phyloP scores from a whole-genome alignment of 1,140 invertebrate genomes.

The Sogatella furcifera region DNA sequence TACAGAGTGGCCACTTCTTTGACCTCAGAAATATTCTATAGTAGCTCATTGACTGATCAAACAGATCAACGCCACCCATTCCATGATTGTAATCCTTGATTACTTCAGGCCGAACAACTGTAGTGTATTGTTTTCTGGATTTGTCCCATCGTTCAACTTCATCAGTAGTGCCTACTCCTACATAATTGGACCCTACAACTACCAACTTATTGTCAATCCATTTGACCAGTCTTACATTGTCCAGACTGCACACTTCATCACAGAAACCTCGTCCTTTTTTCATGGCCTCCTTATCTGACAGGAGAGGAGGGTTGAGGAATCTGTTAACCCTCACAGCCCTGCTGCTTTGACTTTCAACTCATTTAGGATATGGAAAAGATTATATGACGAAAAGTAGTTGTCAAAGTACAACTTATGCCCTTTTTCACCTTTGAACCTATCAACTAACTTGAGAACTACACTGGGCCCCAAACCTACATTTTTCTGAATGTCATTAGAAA shows the following conservation, averaged over 20 bases:
- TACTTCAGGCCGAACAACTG: slow-evolving; percentile 28
- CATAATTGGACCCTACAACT: slow-evolving; percentile 13
- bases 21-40: slow-evolving; percentile 26
- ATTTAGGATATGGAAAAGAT: slow-evolving; percentile 5
- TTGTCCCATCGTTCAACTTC: slow-evolving; percentile 26
- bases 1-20: slow-evolving; percentile 28
- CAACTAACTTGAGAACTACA: slow-evolving; percentile 21
- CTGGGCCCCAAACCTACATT: slow-evolving; percentile 19
- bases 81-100: slow-evolving; percentile 30
- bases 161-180: slow-evolving; percentile 9
- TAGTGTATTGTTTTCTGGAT: slow-evolving; percentile 27
- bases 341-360: slow-evolving; percentile 6
- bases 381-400: slow-evolving; percentile 15
- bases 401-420: slow-evolving; percentile 14
- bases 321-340: slow-evolving; percentile 8
- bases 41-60: slow-evolving; percentile 21
- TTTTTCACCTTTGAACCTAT: background rate
- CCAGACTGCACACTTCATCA: background rate
- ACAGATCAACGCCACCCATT: slow-evolving; percentile 33
- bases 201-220: slow-evolving; percentile 19
- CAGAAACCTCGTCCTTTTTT: slow-evolving; percentile 2
- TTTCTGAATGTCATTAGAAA: slow-evolving; percentile 12
- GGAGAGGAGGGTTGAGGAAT: slow-evolving; percentile 11
- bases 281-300: slow-evolving; percentile 4
- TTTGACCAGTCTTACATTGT: slow-evolving; percentile 8